These are phyloP conservation scores for Dynastes hyllus DNA, from an alignment of 2,888 invertebrate genomes.

Conservation along the genomic window DNA sequence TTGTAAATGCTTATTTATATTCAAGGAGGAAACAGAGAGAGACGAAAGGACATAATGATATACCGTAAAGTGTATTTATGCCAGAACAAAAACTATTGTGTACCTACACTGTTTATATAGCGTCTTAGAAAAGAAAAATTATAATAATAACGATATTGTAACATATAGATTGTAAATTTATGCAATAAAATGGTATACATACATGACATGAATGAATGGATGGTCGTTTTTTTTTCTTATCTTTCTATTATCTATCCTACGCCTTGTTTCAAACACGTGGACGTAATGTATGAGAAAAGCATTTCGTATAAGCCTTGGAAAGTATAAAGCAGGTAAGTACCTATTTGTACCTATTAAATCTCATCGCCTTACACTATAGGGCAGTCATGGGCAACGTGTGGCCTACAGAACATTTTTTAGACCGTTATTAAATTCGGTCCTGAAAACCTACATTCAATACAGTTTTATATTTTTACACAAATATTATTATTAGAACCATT, in stretches of 20 bases:
- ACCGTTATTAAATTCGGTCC: too few relatives aligned
- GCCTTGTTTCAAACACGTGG: too few relatives aligned
- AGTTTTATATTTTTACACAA: too few relatives aligned
- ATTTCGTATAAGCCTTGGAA: neutral
- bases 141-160: slow-evolving; percentile 48
- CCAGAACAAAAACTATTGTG: slow-evolving; percentile 43
- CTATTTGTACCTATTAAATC: too few relatives aligned
- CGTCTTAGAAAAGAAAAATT: slow-evolving; percentile 40
- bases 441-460: too few relatives aligned
- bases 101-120: slow-evolving; percentile 52
- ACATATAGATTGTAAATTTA: slow-evolving; percentile 55
- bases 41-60: slow-evolving; percentile 17
- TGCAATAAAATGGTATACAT: slow-evolving; percentile 55
- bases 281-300: too few relatives aligned
- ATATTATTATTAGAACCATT: too few relatives aligned
- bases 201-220: slow-evolving; percentile 34
- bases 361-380: too few relatives aligned
- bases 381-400: too few relatives aligned
- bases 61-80: slow-evolving; percentile 40
- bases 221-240: slow-evolving; percentile 22
- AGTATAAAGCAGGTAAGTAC: too few relatives aligned
- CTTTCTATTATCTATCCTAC: too few relatives aligned
- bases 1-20: slow-evolving; percentile 53
- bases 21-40: slow-evolving; percentile 19
- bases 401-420: too few relatives aligned